Base-by-base conservation (phyloP, 2,113 vertebrate species). In the Eptesicus fuscus region DNA sequence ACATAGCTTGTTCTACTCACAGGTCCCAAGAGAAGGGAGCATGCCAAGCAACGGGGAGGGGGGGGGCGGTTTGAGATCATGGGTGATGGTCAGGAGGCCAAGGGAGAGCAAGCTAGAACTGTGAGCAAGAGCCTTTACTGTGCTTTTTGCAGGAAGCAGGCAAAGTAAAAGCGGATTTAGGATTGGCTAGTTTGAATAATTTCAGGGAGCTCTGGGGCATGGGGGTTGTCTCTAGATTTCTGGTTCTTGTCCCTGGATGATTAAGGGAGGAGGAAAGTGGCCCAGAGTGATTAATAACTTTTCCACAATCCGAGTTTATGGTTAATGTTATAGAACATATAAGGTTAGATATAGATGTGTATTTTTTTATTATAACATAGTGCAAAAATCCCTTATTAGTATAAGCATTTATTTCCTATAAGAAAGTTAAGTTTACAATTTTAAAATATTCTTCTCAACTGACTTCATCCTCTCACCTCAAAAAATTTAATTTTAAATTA, bases 401-500 rank as follows among this genome's bases (percentile, higher is more conserved):
- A 51, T 77, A 35, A 85, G 47, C 9, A 87, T 37, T 63, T 30
- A 76, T 67, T 77, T 5, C 16, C 37, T 59, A 20, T 17, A 79
- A n/a, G 18, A 80, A 94, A 90, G 40, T 23, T 49, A 22, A 37
- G 5, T 32, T 77, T 87, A 14, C 30, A 9, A 83, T 53, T 78
- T 94, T 44, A 73, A 94, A 91, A 74, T 82, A 74, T 83, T 82
- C 32, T 59, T 82, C 18, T 47, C 74, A 82, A 86, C 18, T 74
- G 17, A 83, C 37, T 35, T 91, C 23, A 82, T 17, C 67, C 18
- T 95, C 10, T 86, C n/a, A 95, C 11, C n/a, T 79, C 63, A 61
- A 69, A 65, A 56, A 80, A 25, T 85, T 88, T 42, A 63, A 32
- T 76, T 91, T 87, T 88, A 70, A 80, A 53, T 12, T 89, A 63